Base-by-base conservation (phyloP, 2,113 vertebrate genomes). In the Dinomys branickii region DNA sequence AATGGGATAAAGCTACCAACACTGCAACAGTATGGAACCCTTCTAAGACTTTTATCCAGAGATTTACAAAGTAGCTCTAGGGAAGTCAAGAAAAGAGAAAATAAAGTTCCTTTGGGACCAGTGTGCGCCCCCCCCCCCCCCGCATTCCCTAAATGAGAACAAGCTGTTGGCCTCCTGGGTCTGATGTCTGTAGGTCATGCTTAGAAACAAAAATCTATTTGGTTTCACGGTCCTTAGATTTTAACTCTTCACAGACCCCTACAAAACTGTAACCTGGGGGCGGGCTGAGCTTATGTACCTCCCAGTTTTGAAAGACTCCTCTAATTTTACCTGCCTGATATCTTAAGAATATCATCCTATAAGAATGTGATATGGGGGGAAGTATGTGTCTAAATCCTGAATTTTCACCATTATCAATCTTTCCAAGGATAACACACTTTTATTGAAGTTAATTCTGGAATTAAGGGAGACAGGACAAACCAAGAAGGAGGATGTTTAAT, bases 391-490 rank as follows among this genome's bases (percentile, higher is more conserved):
- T 88, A n/a, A 59, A 59, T 93, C 81, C 82, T 80, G 63, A 73
- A 61, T 83, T 26, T 77, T 47, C 26, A 80, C 56, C 20, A 35
- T 73, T 88, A 47, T 35, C 38, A 63, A 77, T 88, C 38, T 95
- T 91, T 73, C 77, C 85, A 96, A 95, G 73, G 83, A 87, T 50
- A 92, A 83, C n/a, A 84, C 4, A 56, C 24, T 75, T 93, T 94
- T 22, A 71, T 6, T 94, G 69, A 65, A 69, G 61, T 87, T 91
- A 86, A 82, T 82, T 94, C 69, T 94, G 77, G 80, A 94, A 90
- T 65, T 41, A 33, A 58, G 58, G 56, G 54, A 92, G 54, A 94
- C 26, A 33, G 67, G 90, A 75, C 50, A 91, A 77, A 93, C n/a
- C 6, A 78, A 90, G 78, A n/a, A 58, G 47, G 54, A 80, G 90